Percentiles rank a stretch among this genome's conserved stretches.
phyloP scores from a whole-genome alignment of 2,113 vertebrate species.

The Osmerus eperlanus region DNA sequence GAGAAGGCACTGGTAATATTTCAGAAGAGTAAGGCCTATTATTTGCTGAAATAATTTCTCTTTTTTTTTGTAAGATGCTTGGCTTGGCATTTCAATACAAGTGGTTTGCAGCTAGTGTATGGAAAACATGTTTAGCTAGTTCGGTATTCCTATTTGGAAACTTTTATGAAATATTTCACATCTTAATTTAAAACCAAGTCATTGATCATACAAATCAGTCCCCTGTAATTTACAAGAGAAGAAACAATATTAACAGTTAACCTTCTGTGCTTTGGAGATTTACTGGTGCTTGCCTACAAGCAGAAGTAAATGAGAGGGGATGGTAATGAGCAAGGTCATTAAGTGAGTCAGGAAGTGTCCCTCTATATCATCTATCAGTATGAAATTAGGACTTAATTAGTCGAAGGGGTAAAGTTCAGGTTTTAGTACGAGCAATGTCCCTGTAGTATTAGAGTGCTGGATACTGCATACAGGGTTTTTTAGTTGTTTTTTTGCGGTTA shows the following conservation, averaged over 20 bases:
- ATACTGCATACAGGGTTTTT: neutral
- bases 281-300: constrained; percentile 2
- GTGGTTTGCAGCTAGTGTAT: too few relatives aligned
- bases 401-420: constrained; percentile 18
- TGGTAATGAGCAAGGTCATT: constrained; percentile 31
- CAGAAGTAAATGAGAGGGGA: constrained; percentile 1
- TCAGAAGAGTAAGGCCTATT: neutral
- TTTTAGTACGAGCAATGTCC: constrained; percentile 8
- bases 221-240: too few relatives aligned
- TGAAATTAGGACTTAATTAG: constrained; percentile 19
- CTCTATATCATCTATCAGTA: constrained; percentile 30
- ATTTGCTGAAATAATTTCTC: neutral
- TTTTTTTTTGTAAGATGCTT: neutral
- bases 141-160: too few relatives aligned
- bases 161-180: too few relatives aligned
- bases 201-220: too few relatives aligned
- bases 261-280: neutral
- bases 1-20: neutral
- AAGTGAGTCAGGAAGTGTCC: constrained; percentile 17
- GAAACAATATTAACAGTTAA: too few relatives aligned
- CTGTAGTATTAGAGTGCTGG: neutral
- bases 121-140: too few relatives aligned
- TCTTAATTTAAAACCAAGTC: too few relatives aligned
- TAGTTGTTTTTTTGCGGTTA: constrained; percentile 11
- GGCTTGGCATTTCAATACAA: neutral